Percentiles rank a stretch among this genome's conserved stretches.
Evolutionary conservation across 2,797 vertebrate species (phyloP).

Genomic region (Moxostoma hubbsi): DNA sequence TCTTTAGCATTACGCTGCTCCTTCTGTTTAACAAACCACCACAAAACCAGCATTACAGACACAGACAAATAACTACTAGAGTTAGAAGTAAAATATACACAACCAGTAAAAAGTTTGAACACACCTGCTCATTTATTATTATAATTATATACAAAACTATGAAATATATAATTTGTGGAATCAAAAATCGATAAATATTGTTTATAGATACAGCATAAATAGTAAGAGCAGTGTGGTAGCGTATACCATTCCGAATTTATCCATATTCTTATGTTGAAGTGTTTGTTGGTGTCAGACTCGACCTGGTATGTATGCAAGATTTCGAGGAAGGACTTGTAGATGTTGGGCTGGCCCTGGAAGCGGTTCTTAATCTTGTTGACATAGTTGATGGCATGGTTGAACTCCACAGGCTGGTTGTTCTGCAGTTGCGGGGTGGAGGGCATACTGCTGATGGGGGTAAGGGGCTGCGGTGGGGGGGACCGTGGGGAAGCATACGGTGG

Average conservation of each 20-base stretch:
- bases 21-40: conserved; percentile 78
- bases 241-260: no score
- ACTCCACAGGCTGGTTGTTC: conserved; percentile 99
- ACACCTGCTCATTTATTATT: no score
- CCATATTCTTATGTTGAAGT: not conserved
- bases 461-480: conserved; percentile 91
- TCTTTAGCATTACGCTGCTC: conserved; percentile 99
- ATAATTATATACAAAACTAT: no score
- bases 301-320: conserved; percentile 98
- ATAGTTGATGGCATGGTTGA: conserved; percentile 98
- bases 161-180: no score
- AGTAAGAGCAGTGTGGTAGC: no score
- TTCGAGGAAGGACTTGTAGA: conserved; percentile 98
- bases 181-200: no score
- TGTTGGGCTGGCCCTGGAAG: conserved; percentile 98
- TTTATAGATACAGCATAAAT: no score
- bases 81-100: not conserved
- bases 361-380: conserved; percentile 99
- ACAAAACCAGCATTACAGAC: not conserved
- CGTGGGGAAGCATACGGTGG: conserved; percentile 92
- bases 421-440: conserved; percentile 90
- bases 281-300: conserved; percentile 27
- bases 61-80: no score
- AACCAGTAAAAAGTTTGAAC: no score
- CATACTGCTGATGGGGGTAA: conserved; percentile 91